phyloP scores from a whole-genome alignment of 2,888 invertebrate species.

The Meandrusa payeni region DNA sequence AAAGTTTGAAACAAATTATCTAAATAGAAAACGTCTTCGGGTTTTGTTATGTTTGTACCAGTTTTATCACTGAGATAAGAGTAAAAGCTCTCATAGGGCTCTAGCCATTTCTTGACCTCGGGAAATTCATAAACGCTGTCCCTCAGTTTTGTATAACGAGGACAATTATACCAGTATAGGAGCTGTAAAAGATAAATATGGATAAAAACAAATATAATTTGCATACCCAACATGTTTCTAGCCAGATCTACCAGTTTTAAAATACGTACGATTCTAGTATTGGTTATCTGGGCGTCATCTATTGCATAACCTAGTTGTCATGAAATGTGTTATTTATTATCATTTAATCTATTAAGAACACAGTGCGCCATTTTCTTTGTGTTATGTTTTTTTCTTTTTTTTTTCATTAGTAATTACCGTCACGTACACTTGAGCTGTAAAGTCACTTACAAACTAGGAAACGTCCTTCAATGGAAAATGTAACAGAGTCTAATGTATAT shows the following conservation, averaged over 20 bases:
- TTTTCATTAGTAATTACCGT: too few species aligned
- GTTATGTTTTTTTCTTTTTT: too few species aligned
- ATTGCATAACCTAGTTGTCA: not conserved
- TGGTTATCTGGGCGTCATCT: not conserved
- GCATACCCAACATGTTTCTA: constrained; percentile 3
- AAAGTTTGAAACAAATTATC: constrained; percentile 73
- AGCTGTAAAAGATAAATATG: constrained; percentile 47
- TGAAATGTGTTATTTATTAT: too few species aligned
- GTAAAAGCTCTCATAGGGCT: constrained; percentile 53
- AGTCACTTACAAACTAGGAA: too few species aligned
- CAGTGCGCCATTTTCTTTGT: too few species aligned
- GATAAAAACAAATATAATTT: constrained; percentile 2
- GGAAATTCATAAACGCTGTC: constrained; percentile 48
- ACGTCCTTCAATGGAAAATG: too few species aligned
- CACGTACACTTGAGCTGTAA: too few species aligned
- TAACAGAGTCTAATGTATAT: too few species aligned
- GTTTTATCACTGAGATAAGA: constrained; percentile 48
- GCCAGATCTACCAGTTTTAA: not conserved
- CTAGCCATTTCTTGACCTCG: constrained; percentile 45
- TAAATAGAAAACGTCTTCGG: constrained; percentile 67
- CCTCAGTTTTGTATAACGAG: constrained; percentile 53
- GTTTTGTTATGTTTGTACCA: constrained; percentile 56
- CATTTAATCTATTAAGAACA: too few species aligned
- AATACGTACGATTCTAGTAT: constrained; percentile 1
- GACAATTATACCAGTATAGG: constrained; percentile 73